Evolutionary conservation across 2,888 invertebrate genomes (phyloP).

Genomic region (Hololepta plana): DNA sequence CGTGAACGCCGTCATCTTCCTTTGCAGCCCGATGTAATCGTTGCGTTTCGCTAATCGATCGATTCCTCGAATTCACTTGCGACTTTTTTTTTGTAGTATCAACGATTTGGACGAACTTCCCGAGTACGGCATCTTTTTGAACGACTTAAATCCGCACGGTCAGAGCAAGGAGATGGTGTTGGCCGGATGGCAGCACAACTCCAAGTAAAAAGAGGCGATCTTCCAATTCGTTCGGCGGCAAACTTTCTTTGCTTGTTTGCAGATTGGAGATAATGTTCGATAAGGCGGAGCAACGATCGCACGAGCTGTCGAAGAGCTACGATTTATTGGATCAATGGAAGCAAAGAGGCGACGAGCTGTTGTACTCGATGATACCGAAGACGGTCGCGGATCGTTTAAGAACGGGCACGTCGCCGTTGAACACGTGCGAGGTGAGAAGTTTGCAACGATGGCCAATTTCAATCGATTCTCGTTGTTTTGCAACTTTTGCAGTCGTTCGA

Average conservation of each 20-base stretch:
- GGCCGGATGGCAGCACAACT: slow-evolving; percentile 71
- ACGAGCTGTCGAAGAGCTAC: slow-evolving; percentile 61
- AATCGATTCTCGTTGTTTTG: too few species aligned
- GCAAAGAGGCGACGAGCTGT: slow-evolving; percentile 62
- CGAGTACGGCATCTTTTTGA: slow-evolving; percentile 59
- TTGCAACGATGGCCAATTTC: background rate
- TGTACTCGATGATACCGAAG: slow-evolving; percentile 86
- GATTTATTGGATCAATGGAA: slow-evolving; percentile 70
- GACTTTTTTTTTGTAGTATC: slow-evolving; percentile 34
- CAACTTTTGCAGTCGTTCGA: slow-evolving; percentile 52
- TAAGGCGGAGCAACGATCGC: slow-evolving; percentile 60
- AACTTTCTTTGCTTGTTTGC: slow-evolving; percentile 7
- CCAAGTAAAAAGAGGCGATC: slow-evolving; percentile 29
- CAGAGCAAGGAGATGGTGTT: slow-evolving; percentile 67
- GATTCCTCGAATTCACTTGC: background rate
- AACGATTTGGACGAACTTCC: slow-evolving; percentile 70
- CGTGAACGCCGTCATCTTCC: slow-evolving; percentile 62
- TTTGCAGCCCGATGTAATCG: slow-evolving; percentile 76
- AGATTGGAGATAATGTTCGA: slow-evolving; percentile 66
- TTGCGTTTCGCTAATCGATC: background rate
- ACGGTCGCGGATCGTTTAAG: slow-evolving; percentile 67
- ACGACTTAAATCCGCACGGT: slow-evolving; percentile 74
- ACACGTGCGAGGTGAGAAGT: slow-evolving; percentile 53
- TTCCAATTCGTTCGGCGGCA: background rate
- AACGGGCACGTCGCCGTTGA: slow-evolving; percentile 54